Evolutionary conservation across 2,797 vertebrate genomes (phyloP), one percentile per base, ranked within the genome.

Genomic region (Helostoma temminkii): DNA sequence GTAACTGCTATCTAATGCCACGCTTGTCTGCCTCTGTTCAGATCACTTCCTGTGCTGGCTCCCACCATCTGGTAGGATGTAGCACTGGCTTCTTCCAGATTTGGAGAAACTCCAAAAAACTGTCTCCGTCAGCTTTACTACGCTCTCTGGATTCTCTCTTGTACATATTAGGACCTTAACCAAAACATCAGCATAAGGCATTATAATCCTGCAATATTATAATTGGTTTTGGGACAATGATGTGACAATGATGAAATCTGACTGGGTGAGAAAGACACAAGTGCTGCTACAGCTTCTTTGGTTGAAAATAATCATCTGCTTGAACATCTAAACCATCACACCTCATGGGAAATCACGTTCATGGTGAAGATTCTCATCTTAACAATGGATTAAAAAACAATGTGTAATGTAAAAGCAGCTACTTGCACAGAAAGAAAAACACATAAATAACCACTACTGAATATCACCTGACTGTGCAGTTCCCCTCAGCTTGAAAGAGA

Each of bases 1-100:
- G 58, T 74, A 46, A 80, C 70, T 76, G 68, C 77, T 71, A 49
- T 67, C 56, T 64, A 85, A 75, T 71, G 75, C 69, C 41, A 84
- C 30, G 69, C 81, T 81, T 86, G 85, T 89, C 86, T 82, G 71
- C 69, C 66, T 78, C 65, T 66, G 77, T 78, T 75, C 81, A 80
- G 58, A 82, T 87, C 80, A 82, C 58, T 50, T 67, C 75, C 69
- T 74, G 54, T 6, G 2, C 71, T 72, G 76, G 76, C 73, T 82
- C 54, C 47, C 14, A 28, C 80, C 83, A 80, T 85, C 81, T 77
- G 84, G 34, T 85, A 64, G 66, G 65, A 84, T 49, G 80, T 60
- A 63, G 67, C 53, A 24, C 47, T 46, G 58, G 48, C 56, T 72
- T 22, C 49, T 72, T 69, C 61, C 19, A 62, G n/a, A 66, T 52